phyloP scores from a whole-genome alignment of 2,113 vertebrate species.

The Laticauda colubrina region DNA sequence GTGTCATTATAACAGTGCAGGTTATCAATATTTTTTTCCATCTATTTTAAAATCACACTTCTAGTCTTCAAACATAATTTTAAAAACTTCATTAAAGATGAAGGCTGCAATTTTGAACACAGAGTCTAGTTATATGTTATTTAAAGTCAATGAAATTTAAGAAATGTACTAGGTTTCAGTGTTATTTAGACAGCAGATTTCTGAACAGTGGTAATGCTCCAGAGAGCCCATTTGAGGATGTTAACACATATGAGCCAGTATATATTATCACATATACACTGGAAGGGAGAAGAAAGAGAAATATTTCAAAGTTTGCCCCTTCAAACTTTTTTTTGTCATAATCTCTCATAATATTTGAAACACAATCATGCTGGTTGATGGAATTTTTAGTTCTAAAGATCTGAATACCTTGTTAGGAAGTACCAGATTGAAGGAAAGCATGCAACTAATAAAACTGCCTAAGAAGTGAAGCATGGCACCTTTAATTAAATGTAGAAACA shows the following conservation, averaged over 20 bases:
- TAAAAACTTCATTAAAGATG: not conserved
- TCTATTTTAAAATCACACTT: not conserved
- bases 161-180: not conserved
- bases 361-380: not conserved
- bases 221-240: not conserved
- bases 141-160: not conserved
- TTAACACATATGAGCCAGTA: not conserved
- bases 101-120: not conserved
- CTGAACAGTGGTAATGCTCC: not conserved
- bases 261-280: not conserved
- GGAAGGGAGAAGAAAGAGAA: not conserved
- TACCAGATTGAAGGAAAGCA: not conserved
- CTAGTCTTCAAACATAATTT: not conserved
- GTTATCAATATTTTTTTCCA: not conserved
- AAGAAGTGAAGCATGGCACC: not conserved
- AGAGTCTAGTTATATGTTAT: not conserved
- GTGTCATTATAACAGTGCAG: not conserved
- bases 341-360: not conserved
- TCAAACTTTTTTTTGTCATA: not conserved
- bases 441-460: not conserved
- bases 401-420: not conserved
- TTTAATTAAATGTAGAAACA: not conserved
- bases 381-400: not conserved
- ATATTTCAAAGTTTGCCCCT: not conserved
- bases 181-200: not conserved